Base-by-base conservation (phyloP, 2,797 vertebrate species). In the Ctenosaura bakeri region DNA sequence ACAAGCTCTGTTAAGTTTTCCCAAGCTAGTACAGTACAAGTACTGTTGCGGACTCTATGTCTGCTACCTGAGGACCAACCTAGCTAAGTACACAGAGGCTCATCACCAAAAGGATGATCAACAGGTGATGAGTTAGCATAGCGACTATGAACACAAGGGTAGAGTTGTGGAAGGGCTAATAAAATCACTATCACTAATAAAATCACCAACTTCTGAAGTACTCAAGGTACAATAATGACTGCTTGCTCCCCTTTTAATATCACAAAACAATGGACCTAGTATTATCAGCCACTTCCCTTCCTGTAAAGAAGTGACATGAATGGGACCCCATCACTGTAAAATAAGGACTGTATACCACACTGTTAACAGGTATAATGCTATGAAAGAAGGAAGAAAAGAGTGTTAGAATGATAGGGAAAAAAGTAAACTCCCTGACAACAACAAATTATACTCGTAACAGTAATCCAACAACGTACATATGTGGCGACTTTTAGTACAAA, bases 171-270 rank as follows among this genome's bases (percentile, higher is more conserved):
- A 56, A 56, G 14, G 14, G 56, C 56, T 56, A 46, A 46, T 46
- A 46, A 46, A 46, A 46, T 46, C 42, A 3, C 56, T 13, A 56
- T 3, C 14, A 56, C 56, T 56, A 56, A 56, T 52, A 52, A 52
- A 52, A 52, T 52, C 52, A 52, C 52, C 10, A 52, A 52, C 52
- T 8, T 52, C 10, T 52, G 52, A 59, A 20, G 59, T 59, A 59
- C 59, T 59, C 59, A 59, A 59, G 18, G 59, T 59, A 88, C 82
- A 92, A 0, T 91, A 94, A 93, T 90, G 84, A 89, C 69, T 92
- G 87, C 42, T 3, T 0, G 0, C 20, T 26, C 71, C 80, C 86
- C 29, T 6, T 38, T 54, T 80, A 0, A 1, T 71, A 12, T 79
- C 9, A 3, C 38, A 29, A 32, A 20, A n/a, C 46, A 46, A 4